phyloP scores from a whole-genome alignment of 2,888 invertebrate genomes.

The Deilephila porcellus region DNA sequence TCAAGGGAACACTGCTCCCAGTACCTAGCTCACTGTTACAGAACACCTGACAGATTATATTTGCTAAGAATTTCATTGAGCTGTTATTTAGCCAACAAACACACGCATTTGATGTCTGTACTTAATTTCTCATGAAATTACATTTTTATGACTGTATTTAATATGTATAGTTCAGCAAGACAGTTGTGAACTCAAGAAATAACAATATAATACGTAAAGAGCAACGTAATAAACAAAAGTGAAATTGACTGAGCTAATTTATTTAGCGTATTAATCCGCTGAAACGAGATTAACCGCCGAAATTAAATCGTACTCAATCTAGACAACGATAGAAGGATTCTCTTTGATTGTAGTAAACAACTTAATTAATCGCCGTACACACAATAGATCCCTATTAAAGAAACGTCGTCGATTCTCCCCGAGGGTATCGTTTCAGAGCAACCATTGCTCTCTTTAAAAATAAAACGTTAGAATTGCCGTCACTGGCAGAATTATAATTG shows the following conservation, averaged over 20 bases:
- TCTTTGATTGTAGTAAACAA: constrained; percentile 40
- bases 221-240: not conserved
- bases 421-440: constrained; percentile 55
- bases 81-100: not conserved
- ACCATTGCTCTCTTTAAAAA: constrained; percentile 60
- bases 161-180: too few relatives aligned
- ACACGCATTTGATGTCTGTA: too few relatives aligned
- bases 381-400: constrained; percentile 72
- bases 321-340: constrained; percentile 31
- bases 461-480: constrained; percentile 54
- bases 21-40: constrained; percentile 6
- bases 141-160: too few relatives aligned
- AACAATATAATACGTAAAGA: not conserved
- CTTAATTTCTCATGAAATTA: too few relatives aligned
- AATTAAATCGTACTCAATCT: constrained; percentile 24
- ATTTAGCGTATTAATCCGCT: not conserved
- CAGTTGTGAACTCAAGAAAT: not conserved
- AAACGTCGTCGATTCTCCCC: constrained; percentile 63
- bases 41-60: constrained; percentile 11
- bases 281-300: constrained; percentile 24
- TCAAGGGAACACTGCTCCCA: constrained; percentile 58
- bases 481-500: constrained; percentile 60
- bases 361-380: constrained; percentile 49
- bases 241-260: constrained; percentile 13
- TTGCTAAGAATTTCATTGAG: constrained; percentile 14